Base-by-base conservation (phyloP, 2,888 invertebrate genomes). In the Schizotus pectinicornis region DNA sequence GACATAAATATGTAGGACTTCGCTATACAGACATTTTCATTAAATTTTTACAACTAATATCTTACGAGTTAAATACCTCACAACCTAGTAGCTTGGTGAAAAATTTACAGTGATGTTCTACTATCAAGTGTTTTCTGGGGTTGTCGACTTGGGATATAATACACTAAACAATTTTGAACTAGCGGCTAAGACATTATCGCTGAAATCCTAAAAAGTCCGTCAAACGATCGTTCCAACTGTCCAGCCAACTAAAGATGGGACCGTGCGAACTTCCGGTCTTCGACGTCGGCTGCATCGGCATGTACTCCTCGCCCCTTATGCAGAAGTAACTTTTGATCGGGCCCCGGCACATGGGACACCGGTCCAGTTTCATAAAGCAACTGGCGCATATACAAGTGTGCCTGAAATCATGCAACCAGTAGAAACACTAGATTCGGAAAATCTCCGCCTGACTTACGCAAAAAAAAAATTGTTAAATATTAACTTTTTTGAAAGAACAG, bases 311-410 rank as follows among this genome's bases (percentile, higher is more conserved):
- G 67, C 88, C 86, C 38, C 90, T 81, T 72, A 90, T 92, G 78
- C 91, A 90, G 82, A 94, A 94, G 82, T 91, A 93, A 71, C 90
- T 89, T 65, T 88, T 88, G 71, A 94, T 92, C 38, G 86, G 87
- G 67, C 91, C 89, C 58, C 94, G 85, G 80, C 94, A 94, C 84
- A 94, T 91, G 12, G 94, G 94, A 76, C 94, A 94, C 67, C 90
- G 86, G 76, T 92, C 91, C 65, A 94, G 80, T 76, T 90, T 90
- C 41, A 87, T 86, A 73, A 93, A 88, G 75, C 94, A 94, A 41
- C 87, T 83, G 14, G 88, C 88, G 77, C 94, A 94, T 34, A 93
- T 87, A 71, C 94, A 94, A 3, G 93, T 92, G 80, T 94, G 94
- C 11, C 91, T 80, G 61, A 51, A 74, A 74, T 47, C 46, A n/a